phyloP scores from a whole-genome alignment of 2,888 invertebrate species.

The Platerodrilus igneus region DNA sequence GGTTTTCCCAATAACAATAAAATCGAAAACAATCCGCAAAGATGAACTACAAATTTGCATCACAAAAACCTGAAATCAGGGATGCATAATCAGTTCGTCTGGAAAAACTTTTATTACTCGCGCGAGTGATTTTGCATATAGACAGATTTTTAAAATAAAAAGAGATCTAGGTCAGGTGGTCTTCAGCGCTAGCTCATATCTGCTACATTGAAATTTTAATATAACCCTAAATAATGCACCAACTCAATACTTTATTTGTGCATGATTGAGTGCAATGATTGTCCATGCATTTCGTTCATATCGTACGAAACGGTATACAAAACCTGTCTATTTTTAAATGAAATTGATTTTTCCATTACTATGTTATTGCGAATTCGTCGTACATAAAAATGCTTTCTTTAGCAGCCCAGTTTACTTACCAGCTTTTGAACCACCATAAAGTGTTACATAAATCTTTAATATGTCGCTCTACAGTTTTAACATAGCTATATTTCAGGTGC shows the following conservation, averaged over 20 bases:
- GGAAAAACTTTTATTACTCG: slow-evolving; percentile 11
- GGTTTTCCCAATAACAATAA: no score
- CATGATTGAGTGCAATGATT: slow-evolving; percentile 18
- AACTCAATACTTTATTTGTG: slow-evolving; percentile 13
- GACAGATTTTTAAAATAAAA: slow-evolving; percentile 6
- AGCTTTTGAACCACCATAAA: slow-evolving; percentile 9
- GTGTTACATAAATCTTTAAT: slow-evolving; percentile 22
- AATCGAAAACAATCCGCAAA: no score
- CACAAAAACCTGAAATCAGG: no score
- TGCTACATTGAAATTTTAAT: slow-evolving; percentile 15
- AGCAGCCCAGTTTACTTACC: no score
- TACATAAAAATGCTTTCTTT: slow-evolving; percentile 12
- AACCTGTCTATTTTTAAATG: slow-evolving; percentile 10
- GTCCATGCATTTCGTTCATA: slow-evolving; percentile 13
- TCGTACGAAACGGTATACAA: slow-evolving; percentile 13
- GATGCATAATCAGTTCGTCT: no score
- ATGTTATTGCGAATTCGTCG: slow-evolving; percentile 3
- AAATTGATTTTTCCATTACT: slow-evolving; percentile 15
- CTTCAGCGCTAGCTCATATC: slow-evolving; percentile 12
- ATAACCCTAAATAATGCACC: slow-evolving; percentile 10
- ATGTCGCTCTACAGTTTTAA: slow-evolving; percentile 14
- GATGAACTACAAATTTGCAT: no score
- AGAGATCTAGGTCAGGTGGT: slow-evolving; percentile 18
- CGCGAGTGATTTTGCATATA: slow-evolving; percentile 8
- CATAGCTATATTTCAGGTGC: slow-evolving; percentile 18